Evolutionary conservation across 1,140 invertebrate genomes (phyloP), one percentile per base, ranked within the genome.

Genomic region (Eubasilissa regina): DNA sequence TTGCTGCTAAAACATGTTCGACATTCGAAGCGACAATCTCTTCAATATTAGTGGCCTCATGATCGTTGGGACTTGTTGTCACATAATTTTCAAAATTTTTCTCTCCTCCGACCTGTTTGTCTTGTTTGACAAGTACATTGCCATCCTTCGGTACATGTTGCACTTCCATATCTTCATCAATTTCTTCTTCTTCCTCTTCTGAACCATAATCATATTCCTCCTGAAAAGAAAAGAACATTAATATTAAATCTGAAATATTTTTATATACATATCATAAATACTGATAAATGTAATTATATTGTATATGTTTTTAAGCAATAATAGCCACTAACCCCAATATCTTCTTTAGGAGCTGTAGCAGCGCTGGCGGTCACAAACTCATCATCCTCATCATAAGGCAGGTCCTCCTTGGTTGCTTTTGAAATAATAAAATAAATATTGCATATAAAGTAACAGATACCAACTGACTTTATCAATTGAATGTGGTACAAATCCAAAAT

Each of bases 331-430:
- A 47, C 73, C 73, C 47, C 73, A 44, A 43, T 21, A 17, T 58
- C 56, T 45, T 75, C 55, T 72, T 80, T 79, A 47, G 85, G 85
- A 64, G 87, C 86, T 0, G 88, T 89, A 19, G 87, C 44, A 0
- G 84, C 87, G 64, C 88, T 89, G 0, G 88, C 88, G 11, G 88
- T 89, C 1, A 86, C 87, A 74, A 87, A 89, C 17, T 83, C 80
- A 25, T 83, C 82, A 75, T 83, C 82, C 17, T 89, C 88, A 60
- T 87, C 85, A 25, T 86, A 47, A 1, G 86, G 87, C n/a, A 87
- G 87, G 77, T 87, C 87, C 21, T 78, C 66, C 45, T 55, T 70
- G 48, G 72, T 43, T 21, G 60, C 75, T 77, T 35, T 35, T 35
- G 25, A 35, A 35, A 6, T 13, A 73, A 15, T 44, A 10, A 25